Percentiles rank a stretch among this genome's conserved stretches.
phyloP scores from a whole-genome alignment of 2,113 vertebrate genomes.

The Cynoglossus semilaevis region DNA sequence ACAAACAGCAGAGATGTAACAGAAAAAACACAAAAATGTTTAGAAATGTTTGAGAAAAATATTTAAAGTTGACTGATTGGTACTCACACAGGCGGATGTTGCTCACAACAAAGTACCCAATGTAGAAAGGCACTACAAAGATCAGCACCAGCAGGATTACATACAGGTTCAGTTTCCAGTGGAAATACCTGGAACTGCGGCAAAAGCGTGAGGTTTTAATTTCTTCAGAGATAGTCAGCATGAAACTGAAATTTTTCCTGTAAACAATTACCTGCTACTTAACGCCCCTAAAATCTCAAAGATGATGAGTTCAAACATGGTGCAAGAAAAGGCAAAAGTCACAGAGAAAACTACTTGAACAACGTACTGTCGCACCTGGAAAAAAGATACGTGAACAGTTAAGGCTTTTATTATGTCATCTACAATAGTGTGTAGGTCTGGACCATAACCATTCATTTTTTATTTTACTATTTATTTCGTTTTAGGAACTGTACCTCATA shows the following conservation, averaged over 20 bases:
- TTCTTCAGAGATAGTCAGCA: neutral
- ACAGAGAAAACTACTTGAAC: constrained; percentile 98
- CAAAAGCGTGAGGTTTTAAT: constrained; percentile 1
- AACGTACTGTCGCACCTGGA: constrained; percentile 90
- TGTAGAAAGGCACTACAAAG: constrained; percentile 98
- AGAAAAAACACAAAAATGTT: neutral
- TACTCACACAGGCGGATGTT: constrained; percentile 95
- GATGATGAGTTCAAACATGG: constrained; percentile 99
- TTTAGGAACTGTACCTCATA: constrained; percentile 83
- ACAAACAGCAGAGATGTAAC: constrained; percentile 3
- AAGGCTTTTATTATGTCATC: neutral
- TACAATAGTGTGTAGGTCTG: too few species aligned
- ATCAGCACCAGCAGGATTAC: constrained; percentile 95
- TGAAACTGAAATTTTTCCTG: neutral
- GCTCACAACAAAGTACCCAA: constrained; percentile 97
- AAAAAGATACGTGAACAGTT: constrained; percentile 15
- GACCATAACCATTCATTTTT: too few species aligned
- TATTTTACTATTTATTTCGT: too few species aligned
- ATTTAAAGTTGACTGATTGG: neutral
- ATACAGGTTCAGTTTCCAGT: constrained; percentile 97
- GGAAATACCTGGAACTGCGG: constrained; percentile 94
- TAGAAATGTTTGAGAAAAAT: neutral
- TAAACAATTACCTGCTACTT: constrained; percentile 85
- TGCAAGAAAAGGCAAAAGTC: constrained; percentile 98
- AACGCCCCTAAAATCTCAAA: constrained; percentile 97